These are phyloP conservation scores for Gymnosoma rotundatum DNA, from an alignment of 2,888 invertebrate species.

Conservation along the genomic window DNA sequence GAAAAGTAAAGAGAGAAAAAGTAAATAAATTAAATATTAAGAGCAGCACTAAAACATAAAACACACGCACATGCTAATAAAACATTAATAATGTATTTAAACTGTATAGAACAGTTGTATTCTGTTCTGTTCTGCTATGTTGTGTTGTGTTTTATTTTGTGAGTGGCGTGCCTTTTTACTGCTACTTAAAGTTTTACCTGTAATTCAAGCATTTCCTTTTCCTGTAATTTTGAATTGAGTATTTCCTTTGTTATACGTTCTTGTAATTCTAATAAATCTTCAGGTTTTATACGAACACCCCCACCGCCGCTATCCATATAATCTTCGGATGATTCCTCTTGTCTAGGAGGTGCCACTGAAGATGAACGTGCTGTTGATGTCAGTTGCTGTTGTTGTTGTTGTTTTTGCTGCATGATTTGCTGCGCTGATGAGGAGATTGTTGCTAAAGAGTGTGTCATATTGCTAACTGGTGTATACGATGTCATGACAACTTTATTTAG, in stretches of 20 bases:
- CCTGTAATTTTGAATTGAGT: conserved; percentile 82
- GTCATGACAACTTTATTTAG: conserved; percentile 60
- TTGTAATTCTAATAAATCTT: conserved; percentile 81
- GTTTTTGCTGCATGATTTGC: conserved; percentile 16
- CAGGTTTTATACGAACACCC: conserved; percentile 77
- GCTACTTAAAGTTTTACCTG: conserved; percentile 77
- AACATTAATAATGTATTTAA: conserved; percentile 27
- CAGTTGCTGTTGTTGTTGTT: conserved; percentile 60
- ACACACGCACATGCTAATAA: conserved; percentile 7
- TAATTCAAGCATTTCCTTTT: conserved; percentile 81
- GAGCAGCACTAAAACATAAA: neutral
- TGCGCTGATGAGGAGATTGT: conserved; percentile 66
- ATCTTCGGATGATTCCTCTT: conserved; percentile 68
- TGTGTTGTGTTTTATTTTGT: neutral
- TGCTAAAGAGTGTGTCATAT: conserved; percentile 48
- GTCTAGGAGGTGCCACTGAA: conserved; percentile 72
- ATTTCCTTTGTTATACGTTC: conserved; percentile 82
- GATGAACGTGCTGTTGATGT: conserved; percentile 69
- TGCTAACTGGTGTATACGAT: conserved; percentile 46
- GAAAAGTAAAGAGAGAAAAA: conserved; percentile 21
- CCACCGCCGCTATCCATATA: conserved; percentile 39
- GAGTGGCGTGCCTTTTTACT: conserved; percentile 9
- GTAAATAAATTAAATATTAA: conserved; percentile 37
- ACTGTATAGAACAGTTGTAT: neutral
- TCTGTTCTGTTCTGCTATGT: neutral